Percentiles rank a stretch among this genome's conserved stretches.
phyloP scores from a whole-genome alignment of 1,140 invertebrate genomes.

The Physella acuta region DNA sequence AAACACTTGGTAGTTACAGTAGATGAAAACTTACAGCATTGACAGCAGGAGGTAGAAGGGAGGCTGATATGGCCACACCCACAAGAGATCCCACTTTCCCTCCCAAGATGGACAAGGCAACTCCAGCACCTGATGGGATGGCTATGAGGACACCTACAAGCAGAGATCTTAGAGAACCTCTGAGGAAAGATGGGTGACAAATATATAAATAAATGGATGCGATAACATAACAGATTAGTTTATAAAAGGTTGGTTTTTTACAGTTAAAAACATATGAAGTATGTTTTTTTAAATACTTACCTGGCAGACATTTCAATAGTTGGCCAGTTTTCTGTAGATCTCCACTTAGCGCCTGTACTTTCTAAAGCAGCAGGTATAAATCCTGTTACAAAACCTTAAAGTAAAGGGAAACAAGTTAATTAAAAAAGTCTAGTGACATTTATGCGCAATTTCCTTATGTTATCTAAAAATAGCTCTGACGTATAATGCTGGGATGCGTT shows the following conservation, averaged over 20 bases:
- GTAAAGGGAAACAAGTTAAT: too few species aligned
- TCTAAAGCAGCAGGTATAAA: conserved; percentile 67
- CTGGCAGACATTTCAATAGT: conserved; percentile 79
- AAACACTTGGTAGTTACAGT: too few species aligned
- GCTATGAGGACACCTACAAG: conserved; percentile 73
- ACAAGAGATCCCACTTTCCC: conserved; percentile 82
- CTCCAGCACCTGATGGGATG: conserved; percentile 75
- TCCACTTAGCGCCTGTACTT: conserved; percentile 68
- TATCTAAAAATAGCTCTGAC: too few species aligned
- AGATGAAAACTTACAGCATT: conserved; percentile 65
- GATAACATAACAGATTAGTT: background rate
- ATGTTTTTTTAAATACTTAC: conserved; percentile 50
- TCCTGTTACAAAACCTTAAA: conserved; percentile 75
- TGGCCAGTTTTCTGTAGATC: conserved; percentile 72
- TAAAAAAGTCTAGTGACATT: too few species aligned
- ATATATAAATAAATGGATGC: background rate
- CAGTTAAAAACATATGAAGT: background rate
- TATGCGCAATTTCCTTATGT: too few species aligned
- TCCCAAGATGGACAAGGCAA: conserved; percentile 81
- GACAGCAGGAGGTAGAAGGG: conserved; percentile 81
- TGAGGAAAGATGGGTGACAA: conserved; percentile 43
- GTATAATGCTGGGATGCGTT: too few species aligned
- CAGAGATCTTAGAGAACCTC: conserved; percentile 68
- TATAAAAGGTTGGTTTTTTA: background rate
- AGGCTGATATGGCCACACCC: conserved; percentile 86